Base-by-base conservation (phyloP, 2,113 vertebrate species). In the Ornithorhynchus anatinus region DNA sequence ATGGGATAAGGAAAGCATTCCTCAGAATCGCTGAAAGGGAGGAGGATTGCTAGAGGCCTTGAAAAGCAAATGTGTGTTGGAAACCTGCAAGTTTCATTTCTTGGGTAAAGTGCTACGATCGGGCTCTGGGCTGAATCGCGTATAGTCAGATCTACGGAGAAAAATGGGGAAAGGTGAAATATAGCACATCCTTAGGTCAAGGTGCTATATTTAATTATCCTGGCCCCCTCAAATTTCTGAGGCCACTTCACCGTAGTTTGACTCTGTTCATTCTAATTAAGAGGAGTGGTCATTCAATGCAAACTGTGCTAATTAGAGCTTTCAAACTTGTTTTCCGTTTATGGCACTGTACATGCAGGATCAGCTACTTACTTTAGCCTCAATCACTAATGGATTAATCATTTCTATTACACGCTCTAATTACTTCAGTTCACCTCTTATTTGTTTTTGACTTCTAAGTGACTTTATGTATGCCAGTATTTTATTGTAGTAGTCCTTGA, bases 391-490 rank as follows among this genome's bases (percentile, higher is more conserved):
- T 68, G 59, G 61, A 74, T 75, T 84, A 75, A 72, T 81, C 5
- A 4, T 68, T 84, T 82, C 29, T 72, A 7, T 68, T 79, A 62
- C 36, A 50, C 32, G 16, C 25, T 65, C 42, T 84, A 79, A 87
- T 88, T 85, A 65, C 64, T 69, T 44, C 14, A 3, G 52, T 67
- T 74, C 65, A 69, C 19, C 75, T 45, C 37, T 86, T 79, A 77
- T 70, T 88, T 82, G 83, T 74, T 88, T 86, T 89, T 86, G 67
- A 80, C 47, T 83, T 80, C 54, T 65, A 81, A 70, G 29, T 85
- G 72, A 83, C 75, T 84, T 85, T 82, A 80, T 59, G 58, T 50
- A 50, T 39, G 53, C 10, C 8, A 29, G 77, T 75, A 38, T 78
- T 90, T 80, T 63, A 42, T 47, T 80, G 23, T 33, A 45, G 35